Percentiles rank a stretch among this genome's conserved stretches.
Evolutionary conservation across 2,888 invertebrate species (phyloP).

Genomic region (Tachina lurida): DNA sequence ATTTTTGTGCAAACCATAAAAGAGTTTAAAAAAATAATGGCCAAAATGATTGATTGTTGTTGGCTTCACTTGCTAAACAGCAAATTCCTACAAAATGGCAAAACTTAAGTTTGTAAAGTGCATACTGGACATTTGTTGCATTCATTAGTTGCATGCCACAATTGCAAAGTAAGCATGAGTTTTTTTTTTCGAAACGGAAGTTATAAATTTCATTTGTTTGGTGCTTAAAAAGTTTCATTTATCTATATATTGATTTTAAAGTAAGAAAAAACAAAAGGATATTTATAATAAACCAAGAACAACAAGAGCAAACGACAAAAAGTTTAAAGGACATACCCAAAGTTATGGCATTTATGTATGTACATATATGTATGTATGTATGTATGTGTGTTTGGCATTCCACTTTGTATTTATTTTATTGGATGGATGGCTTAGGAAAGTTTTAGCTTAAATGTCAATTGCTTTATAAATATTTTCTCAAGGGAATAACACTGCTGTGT

Average conservation of each 20-base stretch:
- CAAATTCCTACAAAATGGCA: not conserved
- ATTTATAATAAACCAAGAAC: not conserved
- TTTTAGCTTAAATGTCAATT: slow-evolving; percentile 21
- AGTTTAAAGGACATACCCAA: slow-evolving; percentile 29
- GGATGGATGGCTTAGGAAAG: not conserved
- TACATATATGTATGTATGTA: no score
- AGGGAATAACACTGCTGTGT: not conserved
- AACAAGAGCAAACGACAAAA: not conserved
- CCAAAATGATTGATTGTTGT: slow-evolving; percentile 9
- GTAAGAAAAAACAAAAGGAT: not conserved
- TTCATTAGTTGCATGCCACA: slow-evolving; percentile 12
- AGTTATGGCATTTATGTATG: not conserved
- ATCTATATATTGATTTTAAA: slow-evolving; percentile 42
- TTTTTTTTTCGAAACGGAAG: slow-evolving; percentile 40
- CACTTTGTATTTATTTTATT: not conserved
- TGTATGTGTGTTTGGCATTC: not conserved
- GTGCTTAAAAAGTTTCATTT: slow-evolving; percentile 56
- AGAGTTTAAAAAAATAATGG: slow-evolving; percentile 16
- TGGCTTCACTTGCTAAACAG: not conserved
- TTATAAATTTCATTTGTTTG: slow-evolving; percentile 62
- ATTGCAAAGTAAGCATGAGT: slow-evolving; percentile 15
- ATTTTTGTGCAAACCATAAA: not conserved
- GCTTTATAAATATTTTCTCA: not conserved
- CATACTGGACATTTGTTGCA: slow-evolving; percentile 55
- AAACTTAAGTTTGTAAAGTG: not conserved